A percentile compares a stretch with the other conserved stretches of the same genome.
Evolutionary conservation across 2,113 vertebrate species (phyloP).

Genomic region (Odocoileus hemionus): DNA sequence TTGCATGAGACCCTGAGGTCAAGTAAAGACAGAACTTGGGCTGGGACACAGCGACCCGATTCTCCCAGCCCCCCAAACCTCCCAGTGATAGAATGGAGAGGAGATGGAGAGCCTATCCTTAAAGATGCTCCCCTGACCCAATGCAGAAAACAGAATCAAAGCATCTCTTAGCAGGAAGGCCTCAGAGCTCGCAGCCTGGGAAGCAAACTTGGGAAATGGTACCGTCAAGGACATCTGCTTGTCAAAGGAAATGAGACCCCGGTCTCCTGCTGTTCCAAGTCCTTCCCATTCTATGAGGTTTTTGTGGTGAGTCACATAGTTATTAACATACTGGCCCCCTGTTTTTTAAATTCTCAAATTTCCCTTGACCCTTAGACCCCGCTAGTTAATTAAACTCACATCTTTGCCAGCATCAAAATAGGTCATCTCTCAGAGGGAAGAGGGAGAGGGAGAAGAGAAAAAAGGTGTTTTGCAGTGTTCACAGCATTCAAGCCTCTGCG

Average conservation of each 20-base stretch:
- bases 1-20: background rate
- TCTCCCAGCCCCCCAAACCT: background rate
- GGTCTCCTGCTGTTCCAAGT: background rate
- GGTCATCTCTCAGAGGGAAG: background rate
- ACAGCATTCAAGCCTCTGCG: background rate
- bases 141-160: background rate
- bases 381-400: slow-evolving; percentile 38
- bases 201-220: background rate
- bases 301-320: background rate
- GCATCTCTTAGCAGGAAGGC: background rate
- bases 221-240: background rate
- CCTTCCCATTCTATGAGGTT: background rate
- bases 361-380: background rate
- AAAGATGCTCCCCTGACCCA: background rate
- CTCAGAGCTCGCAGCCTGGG: background rate
- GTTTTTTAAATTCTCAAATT: slow-evolving; percentile 3
- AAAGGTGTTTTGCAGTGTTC: background rate
- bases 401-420: slow-evolving; percentile 23
- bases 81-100: background rate
- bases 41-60: background rate
- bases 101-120: background rate
- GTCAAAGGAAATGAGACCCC: background rate
- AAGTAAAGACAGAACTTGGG: background rate
- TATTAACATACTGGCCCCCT: background rate
- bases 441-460: background rate